Base-by-base conservation (phyloP, 1,140 invertebrate species). In the Drosophila subpulchrella region DNA sequence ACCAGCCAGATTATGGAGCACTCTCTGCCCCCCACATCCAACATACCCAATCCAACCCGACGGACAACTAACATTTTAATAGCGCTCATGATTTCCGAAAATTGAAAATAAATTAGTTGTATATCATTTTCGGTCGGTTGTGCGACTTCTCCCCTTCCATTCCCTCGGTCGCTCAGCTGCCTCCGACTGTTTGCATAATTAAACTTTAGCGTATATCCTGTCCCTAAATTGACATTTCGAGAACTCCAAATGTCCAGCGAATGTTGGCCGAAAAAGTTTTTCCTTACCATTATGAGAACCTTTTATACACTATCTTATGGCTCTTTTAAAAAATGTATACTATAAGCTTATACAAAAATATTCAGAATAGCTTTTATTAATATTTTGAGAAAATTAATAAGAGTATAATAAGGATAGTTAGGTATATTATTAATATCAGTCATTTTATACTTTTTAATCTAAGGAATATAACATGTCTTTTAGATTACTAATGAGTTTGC, bases 51-150 rank as follows among this genome's bases (percentile, higher is more conserved):
- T 20, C 20, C 44, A 17, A 5, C 15, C 44, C 32, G 38, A 54
- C 56, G 55, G 46, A 58, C 75, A 63, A 89, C 79, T 89, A 83
- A 72, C 75, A 79, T 88, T 88, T 88, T 88, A 88, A 88, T 89
- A 89, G 84, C 76, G 80, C 84, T 80, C 83, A 89, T 89, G 84
- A 88, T 88, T 77, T 89, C 76, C 84, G 72, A 88, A 88, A 88
- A 88, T 89, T 88, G 83, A 89, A 88, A 88, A 88, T 88, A 89
- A 88, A 88, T 88, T 83, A 88, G 84, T 86, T 86, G 83, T 86
- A 88, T 88, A 86, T 86, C 79, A 86, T 86, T 80, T 88, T 70
- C 67, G 75, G 78, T 47, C 61, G 51, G 55, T 41, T 53, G 57
- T 72, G 44, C 56, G 32, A 15, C 50, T 51, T 48, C 61, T 17